phyloP scores from a whole-genome alignment of 2,113 vertebrate genomes.

The Myotis lucifugus region DNA sequence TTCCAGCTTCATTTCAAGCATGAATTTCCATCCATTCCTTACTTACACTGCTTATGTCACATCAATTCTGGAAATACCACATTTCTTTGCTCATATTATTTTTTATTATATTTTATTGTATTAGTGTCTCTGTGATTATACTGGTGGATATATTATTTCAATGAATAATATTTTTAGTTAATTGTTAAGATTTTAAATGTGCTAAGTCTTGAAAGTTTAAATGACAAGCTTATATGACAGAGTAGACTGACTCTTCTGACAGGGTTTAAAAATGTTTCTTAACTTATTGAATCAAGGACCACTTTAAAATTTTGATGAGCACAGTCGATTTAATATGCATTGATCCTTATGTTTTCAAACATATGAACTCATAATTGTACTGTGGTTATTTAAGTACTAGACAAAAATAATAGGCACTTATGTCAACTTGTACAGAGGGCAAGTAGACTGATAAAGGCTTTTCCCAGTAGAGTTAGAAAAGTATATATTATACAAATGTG shows the following conservation, averaged over 20 bases:
- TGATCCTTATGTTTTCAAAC: constrained; percentile 30
- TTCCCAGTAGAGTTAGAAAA: not conserved
- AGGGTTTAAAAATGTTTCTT: not conserved
- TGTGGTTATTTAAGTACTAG: constrained; percentile 6
- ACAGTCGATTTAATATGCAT: not conserved
- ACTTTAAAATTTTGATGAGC: constrained; percentile 1
- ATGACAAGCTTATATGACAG: not conserved
- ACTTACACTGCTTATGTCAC: not conserved
- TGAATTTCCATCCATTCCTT: not conserved
- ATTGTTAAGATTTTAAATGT: constrained; percentile 18
- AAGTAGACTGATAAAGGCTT: not conserved
- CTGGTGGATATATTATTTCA: not conserved
- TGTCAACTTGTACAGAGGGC: not conserved
- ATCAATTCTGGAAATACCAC: not conserved
- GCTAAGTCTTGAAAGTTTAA: not conserved
- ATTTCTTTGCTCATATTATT: not conserved
- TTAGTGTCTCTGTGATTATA: not conserved
- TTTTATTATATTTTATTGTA: not conserved
- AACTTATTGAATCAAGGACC: not conserved
- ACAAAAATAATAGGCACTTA: not conserved
- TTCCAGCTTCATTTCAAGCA: not conserved
- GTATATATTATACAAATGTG: not conserved
- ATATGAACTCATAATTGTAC: not conserved
- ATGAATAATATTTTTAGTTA: not conserved
- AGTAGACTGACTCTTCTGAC: not conserved